Conservation (phyloP, 2,113 vertebrate species). For the Lonchura striata region DNA sequence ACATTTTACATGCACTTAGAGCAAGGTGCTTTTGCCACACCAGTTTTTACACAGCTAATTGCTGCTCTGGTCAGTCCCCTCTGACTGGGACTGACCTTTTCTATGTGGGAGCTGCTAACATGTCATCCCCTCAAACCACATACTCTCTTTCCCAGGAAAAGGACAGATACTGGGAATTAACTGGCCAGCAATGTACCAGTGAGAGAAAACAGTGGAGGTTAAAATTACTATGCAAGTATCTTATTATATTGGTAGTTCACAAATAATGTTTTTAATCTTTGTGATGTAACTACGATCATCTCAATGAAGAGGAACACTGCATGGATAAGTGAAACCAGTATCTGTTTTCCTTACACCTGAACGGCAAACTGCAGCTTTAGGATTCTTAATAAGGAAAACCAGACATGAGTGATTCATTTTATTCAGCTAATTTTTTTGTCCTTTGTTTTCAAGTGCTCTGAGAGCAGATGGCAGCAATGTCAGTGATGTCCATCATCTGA, state of each 20-base stretch:
- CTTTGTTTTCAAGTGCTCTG: neutral
- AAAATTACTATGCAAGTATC: neutral
- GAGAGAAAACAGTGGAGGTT: neutral
- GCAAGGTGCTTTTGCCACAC: neutral
- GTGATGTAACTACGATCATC: neutral
- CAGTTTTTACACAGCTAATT: neutral
- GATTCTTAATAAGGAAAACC: neutral
- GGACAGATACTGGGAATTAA: neutral
- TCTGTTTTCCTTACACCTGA: neutral
- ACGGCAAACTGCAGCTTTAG: neutral
- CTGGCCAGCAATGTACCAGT: neutral
- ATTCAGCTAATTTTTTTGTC: constrained; percentile 12
- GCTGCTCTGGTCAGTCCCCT: neutral
- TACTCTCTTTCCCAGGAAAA: neutral
- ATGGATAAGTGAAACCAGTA: neutral
- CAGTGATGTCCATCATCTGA: neutral
- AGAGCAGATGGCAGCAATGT: constrained; percentile 31
- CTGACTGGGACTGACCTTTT: neutral
- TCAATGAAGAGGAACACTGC: neutral
- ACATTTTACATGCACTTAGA: neutral
- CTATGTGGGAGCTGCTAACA: neutral
- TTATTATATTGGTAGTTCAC: neutral
- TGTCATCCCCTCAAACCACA: neutral
- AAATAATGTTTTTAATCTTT: neutral
- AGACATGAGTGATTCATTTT: neutral